Evolutionary conservation across 1,140 invertebrate species (phyloP), one percentile per base, ranked within the genome.

Genomic region (Aphidius ervi): DNA sequence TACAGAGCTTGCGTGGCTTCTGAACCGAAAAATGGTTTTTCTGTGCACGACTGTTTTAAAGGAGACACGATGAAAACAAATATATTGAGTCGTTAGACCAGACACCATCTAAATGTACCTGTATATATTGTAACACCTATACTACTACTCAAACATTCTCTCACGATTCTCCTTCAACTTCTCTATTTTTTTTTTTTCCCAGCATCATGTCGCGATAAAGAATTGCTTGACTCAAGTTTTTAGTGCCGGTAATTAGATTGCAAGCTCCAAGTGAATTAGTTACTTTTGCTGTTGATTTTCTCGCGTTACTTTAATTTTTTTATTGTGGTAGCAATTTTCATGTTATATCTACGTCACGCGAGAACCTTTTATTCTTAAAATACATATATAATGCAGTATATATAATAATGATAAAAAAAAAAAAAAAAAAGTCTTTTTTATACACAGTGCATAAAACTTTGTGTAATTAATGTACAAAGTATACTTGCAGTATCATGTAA

Each of bases 21-120:
- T 52, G 59, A 57, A 67, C 62, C 55, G 62, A 65, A 66, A 69
- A 69, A 68, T 65, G 49, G 53, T 52, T 62, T 63, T 58, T 52
- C 48, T 59, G 55, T 61, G 43, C 46, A 45, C 59, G 37, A 20
- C 7, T 48, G 42, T 47, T 46, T 3, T 31, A 10, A 55, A 54
- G 20, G 10, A 59, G 47, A 60, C 23, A 31, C 23, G 23, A 31
- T 31, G 23, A 31, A 31, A 4, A 31, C 23, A 31, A 31, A 31
- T 31, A 31, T 31, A 31, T 31, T 31, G 23, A 31, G 23, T 31
- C 23, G 4, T 31, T 31, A 31, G 23, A 4, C 23, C 23, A 31
- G 23, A 31, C 23, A 31, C 23, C 23, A 31, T 31, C 4, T 31
- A 31, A 3, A 31, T 4, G 23, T 31, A 31, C 4, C 2, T 31